A percentile compares a stretch with the other conserved stretches of the same genome.
These are phyloP conservation scores for Actenoides lindsayi DNA, from an alignment of 2,113 vertebrate species.

Conservation along the genomic window DNA sequence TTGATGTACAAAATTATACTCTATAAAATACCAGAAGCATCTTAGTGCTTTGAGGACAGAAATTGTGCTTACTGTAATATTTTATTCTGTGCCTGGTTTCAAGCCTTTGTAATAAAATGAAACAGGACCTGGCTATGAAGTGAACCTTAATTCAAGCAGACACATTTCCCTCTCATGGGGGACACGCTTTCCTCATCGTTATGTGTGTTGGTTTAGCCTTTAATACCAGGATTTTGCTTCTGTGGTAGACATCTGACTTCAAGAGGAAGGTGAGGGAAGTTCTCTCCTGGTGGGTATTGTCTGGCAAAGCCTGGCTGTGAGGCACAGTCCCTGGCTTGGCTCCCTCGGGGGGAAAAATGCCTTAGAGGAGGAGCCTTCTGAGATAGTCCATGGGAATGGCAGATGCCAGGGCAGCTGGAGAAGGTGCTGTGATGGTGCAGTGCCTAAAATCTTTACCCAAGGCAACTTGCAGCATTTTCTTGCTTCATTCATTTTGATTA, in stretches of 20 bases:
- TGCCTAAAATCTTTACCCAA: background rate
- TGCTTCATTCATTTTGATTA: background rate
- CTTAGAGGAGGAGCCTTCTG: background rate
- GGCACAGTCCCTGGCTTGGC: background rate
- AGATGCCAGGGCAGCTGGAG: background rate
- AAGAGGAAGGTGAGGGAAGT: background rate
- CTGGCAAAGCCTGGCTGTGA: background rate
- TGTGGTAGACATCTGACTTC: background rate
- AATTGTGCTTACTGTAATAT: background rate
- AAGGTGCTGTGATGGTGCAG: background rate
- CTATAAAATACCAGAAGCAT: background rate
- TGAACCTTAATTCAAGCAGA: slow-evolving; percentile 10
- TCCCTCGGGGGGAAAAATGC: background rate
- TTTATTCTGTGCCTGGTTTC: background rate
- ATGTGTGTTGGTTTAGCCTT: background rate
- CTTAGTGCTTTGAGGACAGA: background rate
- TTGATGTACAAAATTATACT: background rate
- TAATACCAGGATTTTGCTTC: background rate
- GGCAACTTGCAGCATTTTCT: background rate
- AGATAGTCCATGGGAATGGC: background rate
- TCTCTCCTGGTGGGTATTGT: background rate
- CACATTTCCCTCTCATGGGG: background rate
- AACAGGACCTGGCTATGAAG: background rate
- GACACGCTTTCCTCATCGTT: background rate
- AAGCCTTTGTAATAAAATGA: background rate